These are phyloP conservation scores for Leptoclinus maculatus DNA, from an alignment of 2,797 vertebrate species.

Conservation along the genomic window DNA sequence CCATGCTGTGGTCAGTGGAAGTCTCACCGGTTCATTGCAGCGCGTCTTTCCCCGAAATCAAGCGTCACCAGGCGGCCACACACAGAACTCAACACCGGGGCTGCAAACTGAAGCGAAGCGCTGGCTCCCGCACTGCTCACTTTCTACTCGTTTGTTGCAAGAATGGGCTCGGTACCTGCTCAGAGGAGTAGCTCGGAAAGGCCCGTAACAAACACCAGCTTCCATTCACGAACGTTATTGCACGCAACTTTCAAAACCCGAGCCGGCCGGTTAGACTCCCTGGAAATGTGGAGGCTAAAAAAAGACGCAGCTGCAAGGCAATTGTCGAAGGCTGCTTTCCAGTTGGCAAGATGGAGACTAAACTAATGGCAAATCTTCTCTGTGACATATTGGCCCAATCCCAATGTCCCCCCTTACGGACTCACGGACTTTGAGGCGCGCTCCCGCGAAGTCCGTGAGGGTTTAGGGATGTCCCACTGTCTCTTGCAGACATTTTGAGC, in stretches of 20 bases:
- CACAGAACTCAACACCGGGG: constrained; percentile 52
- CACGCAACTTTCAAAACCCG: not conserved
- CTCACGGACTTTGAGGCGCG: too few species aligned
- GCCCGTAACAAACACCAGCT: not conserved
- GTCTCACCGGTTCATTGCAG: constrained; percentile 75
- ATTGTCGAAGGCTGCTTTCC: not conserved
- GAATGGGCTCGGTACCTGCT: not conserved
- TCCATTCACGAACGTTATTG: not conserved
- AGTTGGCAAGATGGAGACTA: constrained; percentile 10
- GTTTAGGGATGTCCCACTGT: too few species aligned
- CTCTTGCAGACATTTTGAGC: too few species aligned
- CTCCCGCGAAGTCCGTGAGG: too few species aligned
- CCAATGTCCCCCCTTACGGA: too few species aligned
- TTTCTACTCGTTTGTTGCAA: too few species aligned
- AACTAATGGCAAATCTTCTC: not conserved
- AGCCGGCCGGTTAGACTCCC: not conserved
- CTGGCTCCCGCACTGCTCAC: rapidly evolving
- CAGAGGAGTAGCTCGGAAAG: not conserved
- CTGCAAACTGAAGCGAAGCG: not conserved
- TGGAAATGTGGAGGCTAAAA: constrained; percentile 29
- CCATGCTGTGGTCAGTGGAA: not conserved
- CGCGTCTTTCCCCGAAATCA: constrained; percentile 5
- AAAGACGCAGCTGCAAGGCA: constrained; percentile 33
- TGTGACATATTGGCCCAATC: not conserved
- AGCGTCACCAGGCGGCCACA: constrained; percentile 42